A percentile compares a stretch with the other conserved stretches of the same genome.
phyloP scores from a whole-genome alignment of 2,113 vertebrate genomes.

The Hyaena hyaena region DNA sequence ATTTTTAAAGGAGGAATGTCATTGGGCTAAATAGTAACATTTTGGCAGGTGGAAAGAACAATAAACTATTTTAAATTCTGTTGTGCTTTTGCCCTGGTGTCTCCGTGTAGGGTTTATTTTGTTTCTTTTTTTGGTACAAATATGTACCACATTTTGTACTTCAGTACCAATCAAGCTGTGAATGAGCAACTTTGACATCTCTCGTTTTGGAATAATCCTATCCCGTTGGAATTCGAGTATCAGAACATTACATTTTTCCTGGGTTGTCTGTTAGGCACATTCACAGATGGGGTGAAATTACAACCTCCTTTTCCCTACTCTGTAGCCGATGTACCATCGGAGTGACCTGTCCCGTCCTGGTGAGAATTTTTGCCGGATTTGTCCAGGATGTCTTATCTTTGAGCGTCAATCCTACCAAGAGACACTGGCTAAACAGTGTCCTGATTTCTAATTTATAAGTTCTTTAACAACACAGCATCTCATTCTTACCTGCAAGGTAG shows the following conservation, averaged over 20 bases:
- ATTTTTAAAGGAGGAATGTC: background rate
- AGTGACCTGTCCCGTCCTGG: background rate
- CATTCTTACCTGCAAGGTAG: background rate
- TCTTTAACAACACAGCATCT: background rate
- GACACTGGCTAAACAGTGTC: accelerated
- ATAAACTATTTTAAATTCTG: background rate
- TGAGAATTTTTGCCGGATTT: background rate
- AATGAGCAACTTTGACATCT: background rate
- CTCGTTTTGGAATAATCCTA: background rate
- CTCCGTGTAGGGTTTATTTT: background rate
- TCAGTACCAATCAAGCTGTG: background rate
- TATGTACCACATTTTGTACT: background rate
- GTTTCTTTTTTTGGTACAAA: background rate
- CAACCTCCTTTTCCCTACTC: background rate
- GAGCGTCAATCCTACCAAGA: background rate
- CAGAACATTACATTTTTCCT: background rate
- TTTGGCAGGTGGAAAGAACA: background rate
- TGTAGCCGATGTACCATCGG: background rate
- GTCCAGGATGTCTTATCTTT: background rate
- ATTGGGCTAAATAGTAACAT: background rate
- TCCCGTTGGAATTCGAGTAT: background rate
- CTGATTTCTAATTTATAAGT: background rate
- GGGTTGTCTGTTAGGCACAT: background rate
- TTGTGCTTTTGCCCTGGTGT: background rate
- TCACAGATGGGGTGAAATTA: background rate